These are phyloP conservation scores for Entomyzon cyanotis DNA, from an alignment of 2,113 vertebrate genomes.

Conservation along the genomic window DNA sequence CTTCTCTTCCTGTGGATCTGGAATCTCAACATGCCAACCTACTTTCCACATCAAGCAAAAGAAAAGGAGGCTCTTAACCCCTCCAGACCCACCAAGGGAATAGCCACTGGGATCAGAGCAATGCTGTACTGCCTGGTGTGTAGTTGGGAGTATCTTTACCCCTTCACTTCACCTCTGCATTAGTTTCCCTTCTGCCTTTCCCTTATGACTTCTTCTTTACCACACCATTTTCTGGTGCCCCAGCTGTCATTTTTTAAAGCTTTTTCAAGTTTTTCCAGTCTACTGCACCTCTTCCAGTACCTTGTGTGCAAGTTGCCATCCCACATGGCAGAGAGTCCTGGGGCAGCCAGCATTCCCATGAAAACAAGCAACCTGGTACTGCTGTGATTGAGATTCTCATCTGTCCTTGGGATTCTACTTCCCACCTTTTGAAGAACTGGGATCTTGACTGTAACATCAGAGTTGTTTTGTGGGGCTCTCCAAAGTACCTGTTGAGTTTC, in stretches of 20 bases:
- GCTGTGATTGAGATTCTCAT: neutral
- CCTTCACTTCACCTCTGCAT: neutral
- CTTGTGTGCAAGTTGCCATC: neutral
- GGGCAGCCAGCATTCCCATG: neutral
- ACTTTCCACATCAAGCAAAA: neutral
- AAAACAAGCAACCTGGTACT: neutral
- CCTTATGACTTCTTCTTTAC: neutral
- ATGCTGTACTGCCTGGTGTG: neutral
- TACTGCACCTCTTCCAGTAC: neutral
- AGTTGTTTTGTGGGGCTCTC: neutral
- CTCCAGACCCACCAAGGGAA: neutral
- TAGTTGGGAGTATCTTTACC: neutral
- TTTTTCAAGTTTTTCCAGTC: neutral
- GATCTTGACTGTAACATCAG: neutral
- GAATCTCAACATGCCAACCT: neutral
- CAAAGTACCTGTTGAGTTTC: neutral
- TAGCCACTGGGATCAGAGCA: fast-evolving
- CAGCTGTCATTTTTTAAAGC: neutral
- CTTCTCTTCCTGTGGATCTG: neutral
- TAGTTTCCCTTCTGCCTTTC: neutral
- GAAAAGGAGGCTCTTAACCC: neutral
- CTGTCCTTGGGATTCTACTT: neutral
- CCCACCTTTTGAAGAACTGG: neutral
- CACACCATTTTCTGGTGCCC: neutral
- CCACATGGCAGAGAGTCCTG: fast-evolving